Evolutionary conservation across 2,113 vertebrate species (phyloP).

Genomic region (Channa argus): DNA sequence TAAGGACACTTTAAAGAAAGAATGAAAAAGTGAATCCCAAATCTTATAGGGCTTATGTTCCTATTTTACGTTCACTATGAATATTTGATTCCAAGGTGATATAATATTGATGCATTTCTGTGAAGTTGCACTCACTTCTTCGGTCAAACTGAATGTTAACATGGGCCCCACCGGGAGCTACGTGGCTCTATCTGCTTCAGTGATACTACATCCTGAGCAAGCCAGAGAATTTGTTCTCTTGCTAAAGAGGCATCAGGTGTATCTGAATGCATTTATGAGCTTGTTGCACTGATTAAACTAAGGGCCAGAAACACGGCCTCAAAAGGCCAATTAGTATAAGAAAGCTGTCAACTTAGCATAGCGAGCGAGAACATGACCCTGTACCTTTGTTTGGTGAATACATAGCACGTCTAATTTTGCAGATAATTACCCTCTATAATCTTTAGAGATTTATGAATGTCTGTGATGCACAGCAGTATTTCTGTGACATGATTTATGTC

Average conservation of each 20-base stretch:
- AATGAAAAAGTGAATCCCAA: conserved; percentile 7
- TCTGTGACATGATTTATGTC: conserved; percentile 52
- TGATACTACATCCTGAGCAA: conserved; percentile 28
- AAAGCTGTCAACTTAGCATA: conserved; percentile 28
- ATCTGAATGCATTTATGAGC: conserved; percentile 31
- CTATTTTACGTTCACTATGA: conserved; percentile 44
- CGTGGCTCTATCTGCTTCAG: conserved; percentile 12
- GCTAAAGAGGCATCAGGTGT: conserved; percentile 10
- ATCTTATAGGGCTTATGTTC: conserved; percentile 18
- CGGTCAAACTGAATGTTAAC: conserved; percentile 54
- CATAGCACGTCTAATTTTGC: conserved; percentile 28
- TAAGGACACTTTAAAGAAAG: conserved; percentile 23
- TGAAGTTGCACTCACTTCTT: conserved; percentile 44
- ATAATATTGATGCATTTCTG: conserved; percentile 60
- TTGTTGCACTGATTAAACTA: conserved; percentile 53
- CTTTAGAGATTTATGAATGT: conserved; percentile 58
- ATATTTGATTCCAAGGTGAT: conserved; percentile 54
- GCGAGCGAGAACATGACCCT: conserved; percentile 30
- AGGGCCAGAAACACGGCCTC: conserved; percentile 41
- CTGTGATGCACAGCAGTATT: conserved; percentile 53
- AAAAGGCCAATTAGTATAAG: conserved; percentile 64
- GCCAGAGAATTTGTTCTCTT: conserved; percentile 32
- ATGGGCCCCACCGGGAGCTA: conserved; percentile 9
- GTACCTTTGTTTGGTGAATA: conserved; percentile 34
- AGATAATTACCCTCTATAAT: conserved; percentile 56